phyloP scores from a whole-genome alignment of 2,888 invertebrate species.

The Patella ulyssiponensis region DNA sequence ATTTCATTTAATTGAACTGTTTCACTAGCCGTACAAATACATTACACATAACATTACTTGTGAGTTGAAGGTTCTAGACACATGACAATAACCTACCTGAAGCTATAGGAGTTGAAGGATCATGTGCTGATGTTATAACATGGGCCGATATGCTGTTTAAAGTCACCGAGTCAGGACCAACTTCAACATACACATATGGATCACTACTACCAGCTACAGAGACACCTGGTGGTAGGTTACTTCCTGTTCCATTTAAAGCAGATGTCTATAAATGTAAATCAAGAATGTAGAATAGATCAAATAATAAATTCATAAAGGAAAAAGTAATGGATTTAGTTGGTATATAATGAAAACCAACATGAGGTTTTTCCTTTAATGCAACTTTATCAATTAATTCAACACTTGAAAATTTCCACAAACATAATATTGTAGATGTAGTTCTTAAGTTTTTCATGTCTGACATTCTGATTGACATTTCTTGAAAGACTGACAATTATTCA shows the following conservation, averaged over 20 bases:
- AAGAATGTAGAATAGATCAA: not conserved
- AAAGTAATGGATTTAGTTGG: too few species aligned
- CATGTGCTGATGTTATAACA: slow-evolving; percentile 50
- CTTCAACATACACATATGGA: slow-evolving; percentile 76
- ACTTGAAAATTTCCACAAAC: too few species aligned
- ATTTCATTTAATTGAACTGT: too few species aligned
- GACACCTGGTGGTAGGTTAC: slow-evolving; percentile 14
- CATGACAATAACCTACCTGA: slow-evolving; percentile 14
- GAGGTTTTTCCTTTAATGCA: too few species aligned
- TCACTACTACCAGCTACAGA: slow-evolving; percentile 25
- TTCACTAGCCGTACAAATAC: not conserved
- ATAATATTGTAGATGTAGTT: too few species aligned
- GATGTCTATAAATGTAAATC: not conserved
- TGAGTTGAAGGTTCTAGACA: not conserved
- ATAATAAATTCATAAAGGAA: not conserved
- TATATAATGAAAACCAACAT: too few species aligned
- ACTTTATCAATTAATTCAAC: too few species aligned
- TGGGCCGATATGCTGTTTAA: slow-evolving; percentile 74
- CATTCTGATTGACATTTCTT: too few species aligned
- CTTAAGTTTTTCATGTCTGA: too few species aligned
- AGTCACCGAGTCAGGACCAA: slow-evolving; percentile 73
- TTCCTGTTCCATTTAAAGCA: not conserved
- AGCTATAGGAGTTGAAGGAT: slow-evolving; percentile 25
- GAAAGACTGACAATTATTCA: too few species aligned
- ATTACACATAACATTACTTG: not conserved